Conservation (phyloP, 2,113 vertebrate genomes). For the Acrocephalus arundinaceus region DNA sequence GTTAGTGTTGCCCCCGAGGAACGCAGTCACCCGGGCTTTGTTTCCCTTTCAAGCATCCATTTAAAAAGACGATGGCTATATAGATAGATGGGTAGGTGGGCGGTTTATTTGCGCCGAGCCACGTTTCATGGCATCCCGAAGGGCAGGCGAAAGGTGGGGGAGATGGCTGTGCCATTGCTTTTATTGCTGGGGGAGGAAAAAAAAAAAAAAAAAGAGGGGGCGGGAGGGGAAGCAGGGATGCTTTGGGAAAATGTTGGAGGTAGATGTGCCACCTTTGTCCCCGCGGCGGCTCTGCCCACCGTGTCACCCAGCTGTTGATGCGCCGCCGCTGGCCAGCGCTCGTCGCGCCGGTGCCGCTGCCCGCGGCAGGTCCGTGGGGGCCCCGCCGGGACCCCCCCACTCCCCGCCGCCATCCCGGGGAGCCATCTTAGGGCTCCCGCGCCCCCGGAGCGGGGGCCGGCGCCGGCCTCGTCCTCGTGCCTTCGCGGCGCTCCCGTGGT, state of each 20-base stretch:
- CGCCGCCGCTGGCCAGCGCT: background rate
- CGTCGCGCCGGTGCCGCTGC: background rate
- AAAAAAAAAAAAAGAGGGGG: background rate
- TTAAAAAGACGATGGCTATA: background rate
- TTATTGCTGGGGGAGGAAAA: background rate
- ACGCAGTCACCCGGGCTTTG: background rate
- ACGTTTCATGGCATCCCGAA: slow-evolving; percentile 27
- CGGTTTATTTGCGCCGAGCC: background rate
- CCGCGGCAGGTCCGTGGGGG: background rate
- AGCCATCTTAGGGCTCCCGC: slow-evolving; percentile 49
- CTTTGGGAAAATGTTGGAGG: background rate
- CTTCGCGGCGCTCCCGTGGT: background rate
- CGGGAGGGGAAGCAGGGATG: background rate
- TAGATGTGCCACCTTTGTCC: background rate
- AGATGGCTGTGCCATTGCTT: background rate
- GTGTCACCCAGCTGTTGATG: slow-evolving; percentile 11
- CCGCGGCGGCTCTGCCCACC: background rate
- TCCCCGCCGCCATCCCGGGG: slow-evolving; percentile 5
- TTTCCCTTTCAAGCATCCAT: background rate
- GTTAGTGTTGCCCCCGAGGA: background rate
- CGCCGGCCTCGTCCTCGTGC: background rate
- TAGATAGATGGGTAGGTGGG: background rate
- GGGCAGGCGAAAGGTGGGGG: slow-evolving; percentile 4
- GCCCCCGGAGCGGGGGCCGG: background rate
- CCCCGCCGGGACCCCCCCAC: background rate